Evolutionary conservation across 2,888 invertebrate species (phyloP).

Genomic region (Habrosyne pyritoides): DNA sequence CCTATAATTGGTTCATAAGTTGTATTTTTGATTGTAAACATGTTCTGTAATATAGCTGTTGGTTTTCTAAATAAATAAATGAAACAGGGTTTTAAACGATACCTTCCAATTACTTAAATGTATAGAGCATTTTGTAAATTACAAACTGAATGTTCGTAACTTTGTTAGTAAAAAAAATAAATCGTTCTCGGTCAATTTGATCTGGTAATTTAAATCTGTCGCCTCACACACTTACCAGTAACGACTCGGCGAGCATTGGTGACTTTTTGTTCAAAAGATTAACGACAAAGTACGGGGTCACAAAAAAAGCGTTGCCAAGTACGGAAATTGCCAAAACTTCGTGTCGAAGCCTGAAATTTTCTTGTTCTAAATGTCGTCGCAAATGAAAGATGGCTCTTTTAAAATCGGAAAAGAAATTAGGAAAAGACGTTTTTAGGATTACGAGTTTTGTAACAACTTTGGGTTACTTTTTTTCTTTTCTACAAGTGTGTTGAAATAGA

Average conservation of each 20-base stretch:
- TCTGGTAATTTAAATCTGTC: constrained; percentile 68
- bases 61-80: neutral
- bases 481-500: constrained; percentile 23
- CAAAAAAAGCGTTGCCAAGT: constrained; percentile 76
- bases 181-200: constrained; percentile 49
- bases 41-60: too few species aligned
- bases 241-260: constrained; percentile 63
- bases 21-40: too few species aligned
- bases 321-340: constrained; percentile 81
- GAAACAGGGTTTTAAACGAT: neutral
- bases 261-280: constrained; percentile 79
- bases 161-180: constrained; percentile 30
- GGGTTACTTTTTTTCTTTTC: constrained; percentile 55
- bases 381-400: constrained; percentile 82
- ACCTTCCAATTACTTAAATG: neutral
- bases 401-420: constrained; percentile 81
- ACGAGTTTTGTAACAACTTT: constrained; percentile 74
- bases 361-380: constrained; percentile 81
- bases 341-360: constrained; percentile 79
- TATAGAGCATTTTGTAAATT: neutral
- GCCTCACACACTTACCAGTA: constrained; percentile 65
- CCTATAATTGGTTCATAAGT: too few species aligned
- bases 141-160: constrained; percentile 3
- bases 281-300: constrained; percentile 79
- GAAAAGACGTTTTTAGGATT: constrained; percentile 80